Conservation (phyloP, 2,888 invertebrate species). For the Zaprionus obscuricornis region DNA sequence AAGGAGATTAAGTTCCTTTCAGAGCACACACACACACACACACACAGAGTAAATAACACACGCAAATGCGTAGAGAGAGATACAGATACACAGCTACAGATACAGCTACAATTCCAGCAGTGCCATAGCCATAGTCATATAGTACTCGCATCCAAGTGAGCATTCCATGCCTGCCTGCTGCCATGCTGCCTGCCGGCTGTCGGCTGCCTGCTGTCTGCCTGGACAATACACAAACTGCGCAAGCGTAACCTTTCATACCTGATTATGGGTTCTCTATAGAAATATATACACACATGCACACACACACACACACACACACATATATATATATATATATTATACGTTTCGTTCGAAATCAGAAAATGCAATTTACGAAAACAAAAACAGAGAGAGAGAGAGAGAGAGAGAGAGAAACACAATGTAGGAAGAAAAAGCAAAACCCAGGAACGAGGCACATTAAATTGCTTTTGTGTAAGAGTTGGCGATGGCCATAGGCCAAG, state of each 20-base stretch:
- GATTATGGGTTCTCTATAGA: conserved; percentile 56
- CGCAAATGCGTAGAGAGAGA: conserved; percentile 26
- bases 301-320: too few species aligned
- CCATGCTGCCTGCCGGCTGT: conserved; percentile 17
- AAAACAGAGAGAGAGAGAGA: too few species aligned
- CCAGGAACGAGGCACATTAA: conserved; percentile 44
- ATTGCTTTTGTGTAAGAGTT: conserved; percentile 44
- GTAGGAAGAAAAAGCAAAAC: conserved; percentile 39
- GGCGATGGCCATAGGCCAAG: conserved; percentile 35
- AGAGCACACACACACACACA: conserved; percentile 36
- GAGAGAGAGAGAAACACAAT: conserved; percentile 19
- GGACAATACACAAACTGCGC: conserved; percentile 66
- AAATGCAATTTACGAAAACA: conserved; percentile 76
- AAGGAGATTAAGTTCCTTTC: conserved; percentile 79
- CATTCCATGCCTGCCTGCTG: conserved; percentile 55
- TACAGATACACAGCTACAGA: conserved; percentile 15
- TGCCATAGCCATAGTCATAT: conserved; percentile 19
- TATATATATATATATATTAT: too few species aligned
- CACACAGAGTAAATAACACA: conserved; percentile 8
- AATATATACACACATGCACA: too few species aligned
- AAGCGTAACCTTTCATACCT: conserved; percentile 78
- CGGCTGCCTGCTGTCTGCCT: conserved; percentile 21
- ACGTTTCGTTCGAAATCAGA: conserved; percentile 72
- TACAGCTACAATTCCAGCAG: conserved; percentile 29
- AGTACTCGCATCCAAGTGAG: conserved; percentile 63